These are phyloP conservation scores for Orchesella cincta DNA, from an alignment of 1,140 invertebrate species.

Conservation along the genomic window DNA sequence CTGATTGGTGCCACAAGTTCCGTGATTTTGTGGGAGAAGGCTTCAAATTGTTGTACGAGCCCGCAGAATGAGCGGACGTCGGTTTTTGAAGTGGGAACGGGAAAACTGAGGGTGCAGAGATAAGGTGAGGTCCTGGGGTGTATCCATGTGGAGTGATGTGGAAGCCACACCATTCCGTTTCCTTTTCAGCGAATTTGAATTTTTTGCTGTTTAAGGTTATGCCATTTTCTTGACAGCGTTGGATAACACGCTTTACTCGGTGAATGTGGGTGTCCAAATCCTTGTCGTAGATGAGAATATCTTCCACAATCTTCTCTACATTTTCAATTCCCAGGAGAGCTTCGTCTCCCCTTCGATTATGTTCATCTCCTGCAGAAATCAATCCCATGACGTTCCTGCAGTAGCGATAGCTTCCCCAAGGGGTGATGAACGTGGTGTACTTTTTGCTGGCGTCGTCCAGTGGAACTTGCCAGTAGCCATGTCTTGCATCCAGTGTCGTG, in stretches of 20 bases:
- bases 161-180: conserved; percentile 5
- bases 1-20: neutral
- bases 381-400: conserved; percentile 15
- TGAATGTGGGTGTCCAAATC: neutral
- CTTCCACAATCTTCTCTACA: neutral
- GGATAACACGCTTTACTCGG: neutral
- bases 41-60: conserved; percentile 11
- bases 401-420: conserved; percentile 51
- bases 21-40: neutral
- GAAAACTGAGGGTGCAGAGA: neutral
- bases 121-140: neutral
- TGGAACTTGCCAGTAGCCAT: conserved; percentile 55
- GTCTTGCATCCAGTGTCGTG: neutral
- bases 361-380: conserved; percentile 13
- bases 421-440: conserved; percentile 32
- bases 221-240: neutral
- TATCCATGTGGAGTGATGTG: neutral
- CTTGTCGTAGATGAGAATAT: neutral
- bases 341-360: conserved; percentile 4
- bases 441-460: conserved; percentile 1
- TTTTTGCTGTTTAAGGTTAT: neutral
- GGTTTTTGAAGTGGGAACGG: neutral
- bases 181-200: neutral
- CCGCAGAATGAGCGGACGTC: conserved; percentile 3
- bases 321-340: neutral